phyloP scores from a whole-genome alignment of 1,140 invertebrate genomes.

The Zaprionus tsacasi region DNA sequence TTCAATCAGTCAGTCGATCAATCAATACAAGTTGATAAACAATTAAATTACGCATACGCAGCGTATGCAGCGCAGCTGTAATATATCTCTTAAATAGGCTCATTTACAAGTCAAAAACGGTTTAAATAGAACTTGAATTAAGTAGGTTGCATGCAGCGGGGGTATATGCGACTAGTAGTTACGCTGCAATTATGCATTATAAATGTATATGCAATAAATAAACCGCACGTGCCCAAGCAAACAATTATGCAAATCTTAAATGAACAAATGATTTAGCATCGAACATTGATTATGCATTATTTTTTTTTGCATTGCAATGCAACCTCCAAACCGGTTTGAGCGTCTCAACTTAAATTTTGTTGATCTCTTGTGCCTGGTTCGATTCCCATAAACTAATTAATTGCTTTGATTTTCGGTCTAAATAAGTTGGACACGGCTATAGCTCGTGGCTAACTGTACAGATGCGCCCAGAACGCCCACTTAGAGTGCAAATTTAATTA shows the following conservation, averaged over 20 bases:
- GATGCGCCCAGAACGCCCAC: slow-evolving; percentile 37
- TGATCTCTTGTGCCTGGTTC: background rate
- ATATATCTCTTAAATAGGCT: slow-evolving; percentile 12
- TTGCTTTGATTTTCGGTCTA: slow-evolving; percentile 35
- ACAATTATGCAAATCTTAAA: slow-evolving; percentile 10
- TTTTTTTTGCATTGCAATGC: slow-evolving; percentile 3
- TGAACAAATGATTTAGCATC: slow-evolving; percentile 19
- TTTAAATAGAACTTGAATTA: background rate
- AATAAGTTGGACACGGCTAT: slow-evolving; percentile 32
- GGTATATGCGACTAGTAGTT: background rate
- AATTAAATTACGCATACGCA: slow-evolving; percentile 51
- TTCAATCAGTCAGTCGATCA: slow-evolving; percentile 46
- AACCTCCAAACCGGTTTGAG: slow-evolving; percentile 18
- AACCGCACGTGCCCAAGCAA: background rate
- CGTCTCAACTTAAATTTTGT: background rate
- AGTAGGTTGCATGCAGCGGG: background rate
- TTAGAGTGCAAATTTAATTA: slow-evolving; percentile 59
- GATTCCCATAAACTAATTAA: slow-evolving; percentile 41
- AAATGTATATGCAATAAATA: background rate
- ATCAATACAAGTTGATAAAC: slow-evolving; percentile 21
- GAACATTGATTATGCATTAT: background rate
- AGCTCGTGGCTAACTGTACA: slow-evolving; percentile 46
- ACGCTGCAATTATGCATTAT: background rate
- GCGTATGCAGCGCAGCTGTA: slow-evolving; percentile 24
- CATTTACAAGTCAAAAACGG: slow-evolving; percentile 1